These are phyloP conservation scores for Sinocyclocheilus anophthalmus DNA, from an alignment of 2,113 vertebrate species.

Conservation along the genomic window DNA sequence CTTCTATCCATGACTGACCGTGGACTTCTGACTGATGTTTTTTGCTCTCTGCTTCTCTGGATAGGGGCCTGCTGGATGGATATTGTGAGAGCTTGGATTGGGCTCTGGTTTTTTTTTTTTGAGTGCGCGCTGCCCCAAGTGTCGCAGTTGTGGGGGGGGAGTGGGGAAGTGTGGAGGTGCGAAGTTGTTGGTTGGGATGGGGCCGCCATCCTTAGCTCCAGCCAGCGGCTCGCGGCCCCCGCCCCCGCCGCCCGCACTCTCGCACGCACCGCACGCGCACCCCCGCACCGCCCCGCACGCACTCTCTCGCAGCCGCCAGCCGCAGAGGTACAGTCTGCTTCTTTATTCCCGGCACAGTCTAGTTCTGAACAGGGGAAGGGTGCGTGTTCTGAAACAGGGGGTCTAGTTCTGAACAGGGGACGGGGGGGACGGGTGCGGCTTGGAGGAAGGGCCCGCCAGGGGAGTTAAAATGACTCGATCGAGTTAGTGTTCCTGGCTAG, in stretches of 20 bases:
- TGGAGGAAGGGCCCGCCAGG: slow-evolving; percentile 29
- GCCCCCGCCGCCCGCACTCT: too few relatives aligned
- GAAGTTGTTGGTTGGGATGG: too few relatives aligned
- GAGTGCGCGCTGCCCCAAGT: too few relatives aligned
- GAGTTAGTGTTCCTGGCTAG: slow-evolving; percentile 28
- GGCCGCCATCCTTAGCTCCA: slow-evolving; percentile 98
- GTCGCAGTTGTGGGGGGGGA: too few relatives aligned
- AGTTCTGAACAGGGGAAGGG: neutral
- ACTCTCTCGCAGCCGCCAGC: slow-evolving; percentile 79
- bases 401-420: neutral
- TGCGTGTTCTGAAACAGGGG: too few relatives aligned
- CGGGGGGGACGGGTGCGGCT: neutral
- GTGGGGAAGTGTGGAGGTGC: too few relatives aligned
- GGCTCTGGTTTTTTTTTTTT: too few relatives aligned
- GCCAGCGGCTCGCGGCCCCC: slow-evolving; percentile 81
- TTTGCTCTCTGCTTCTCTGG: slow-evolving; percentile 67
- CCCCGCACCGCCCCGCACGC: too few relatives aligned
- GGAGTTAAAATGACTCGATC: slow-evolving; percentile 62
- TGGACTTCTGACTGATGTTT: slow-evolving; percentile 42
- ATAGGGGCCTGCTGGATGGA: too few relatives aligned
- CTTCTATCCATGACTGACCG: too few relatives aligned
- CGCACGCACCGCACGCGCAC: too few relatives aligned
- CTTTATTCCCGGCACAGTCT: slow-evolving; percentile 30
- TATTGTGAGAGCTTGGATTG: too few relatives aligned
- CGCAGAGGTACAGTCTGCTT: slow-evolving; percentile 78